These are phyloP conservation scores for Zenarchopterus dispar DNA, from an alignment of 2,797 vertebrate genomes.

Conservation along the genomic window DNA sequence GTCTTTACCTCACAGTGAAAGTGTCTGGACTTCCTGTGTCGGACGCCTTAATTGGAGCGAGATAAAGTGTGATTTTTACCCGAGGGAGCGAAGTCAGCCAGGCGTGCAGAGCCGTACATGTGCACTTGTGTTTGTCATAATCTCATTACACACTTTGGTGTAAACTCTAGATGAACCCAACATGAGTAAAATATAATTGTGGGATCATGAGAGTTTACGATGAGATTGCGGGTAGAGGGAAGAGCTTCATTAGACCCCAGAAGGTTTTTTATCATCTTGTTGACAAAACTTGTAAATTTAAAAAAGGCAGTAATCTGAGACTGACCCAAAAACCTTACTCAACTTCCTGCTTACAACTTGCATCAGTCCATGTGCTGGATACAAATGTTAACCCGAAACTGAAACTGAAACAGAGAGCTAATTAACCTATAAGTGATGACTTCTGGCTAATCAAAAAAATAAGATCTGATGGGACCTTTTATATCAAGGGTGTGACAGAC, in stretches of 20 bases:
- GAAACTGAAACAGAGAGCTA: conserved; percentile 22
- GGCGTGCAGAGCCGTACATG: neutral
- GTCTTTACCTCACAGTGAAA: neutral
- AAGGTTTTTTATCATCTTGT: conserved; percentile 22
- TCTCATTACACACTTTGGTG: conserved; percentile 20
- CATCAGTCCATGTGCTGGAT: no score
- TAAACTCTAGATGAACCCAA: conserved; percentile 65
- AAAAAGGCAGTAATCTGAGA: conserved; percentile 51
- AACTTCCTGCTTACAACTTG: conserved; percentile 26
- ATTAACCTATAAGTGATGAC: conserved; percentile 45
- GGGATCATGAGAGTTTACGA: conserved; percentile 25
- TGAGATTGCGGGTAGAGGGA: conserved; percentile 23
- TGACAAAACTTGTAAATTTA: conserved; percentile 35
- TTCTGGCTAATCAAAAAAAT: no score
- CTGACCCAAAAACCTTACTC: conserved; percentile 69
- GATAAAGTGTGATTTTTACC: conserved; percentile 43
- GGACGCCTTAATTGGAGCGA: conserved; percentile 46
- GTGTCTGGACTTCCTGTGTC: conserved; percentile 1
- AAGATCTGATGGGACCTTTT: conserved; percentile 29
- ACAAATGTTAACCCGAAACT: no score
- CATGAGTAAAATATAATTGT: conserved; percentile 17
- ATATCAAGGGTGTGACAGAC: conserved; percentile 41
- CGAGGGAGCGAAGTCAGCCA: conserved; percentile 33
- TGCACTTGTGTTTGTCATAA: conserved; percentile 15
- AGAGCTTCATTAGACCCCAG: neutral